Base-by-base conservation (phyloP, 2,888 invertebrate species). In the Archips crataeganus region DNA sequence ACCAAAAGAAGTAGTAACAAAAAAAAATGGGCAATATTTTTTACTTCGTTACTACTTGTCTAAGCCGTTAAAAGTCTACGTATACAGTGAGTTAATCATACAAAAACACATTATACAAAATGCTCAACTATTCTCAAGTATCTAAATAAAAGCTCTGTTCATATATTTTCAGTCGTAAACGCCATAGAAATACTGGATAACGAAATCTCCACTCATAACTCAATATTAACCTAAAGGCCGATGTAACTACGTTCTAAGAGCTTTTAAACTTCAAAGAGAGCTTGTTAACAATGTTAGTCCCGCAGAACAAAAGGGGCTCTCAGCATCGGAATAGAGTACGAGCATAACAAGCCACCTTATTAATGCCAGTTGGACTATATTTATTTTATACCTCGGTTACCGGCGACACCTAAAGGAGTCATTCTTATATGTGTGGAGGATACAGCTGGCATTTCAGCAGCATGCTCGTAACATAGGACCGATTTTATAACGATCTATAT, bases 291-390 rank as follows among this genome's bases (percentile, higher is more conserved):
- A n/a, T n/a, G n/a, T n/a, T 68, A 66, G 65, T 49, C 47, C 62
- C 65, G 62, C 73, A 74, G 79, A 88, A 87, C 91, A 92, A 92
- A 91, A 87, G 88, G 83, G 77, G 85, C 87, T 85, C 87, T 88
- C 84, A 87, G 82, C 78, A 82, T 86, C 84, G 84, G 90, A 89
- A 90, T 91, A 89, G 86, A 88, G 85, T 85, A 49, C 65, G 86
- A 88, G 85, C 85, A 49, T 70, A 88, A 90, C 86, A 86, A 88
- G 85, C 80, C 77, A 82, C 83, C 83, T 87, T 85, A 86, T 90
- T 91, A 90, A 87, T 85, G 79, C 80, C 82, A 54, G 57, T 60
- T n/a, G 51, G 42, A 61, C 57, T 66, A 67, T 71, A 51, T 66
- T 64, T 72, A 64, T 72, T 66, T 64, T 72, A 64, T 72, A n/a